Conservation (phyloP, 2,113 vertebrate genomes). For the Ailuropoda melanoleuca region DNA sequence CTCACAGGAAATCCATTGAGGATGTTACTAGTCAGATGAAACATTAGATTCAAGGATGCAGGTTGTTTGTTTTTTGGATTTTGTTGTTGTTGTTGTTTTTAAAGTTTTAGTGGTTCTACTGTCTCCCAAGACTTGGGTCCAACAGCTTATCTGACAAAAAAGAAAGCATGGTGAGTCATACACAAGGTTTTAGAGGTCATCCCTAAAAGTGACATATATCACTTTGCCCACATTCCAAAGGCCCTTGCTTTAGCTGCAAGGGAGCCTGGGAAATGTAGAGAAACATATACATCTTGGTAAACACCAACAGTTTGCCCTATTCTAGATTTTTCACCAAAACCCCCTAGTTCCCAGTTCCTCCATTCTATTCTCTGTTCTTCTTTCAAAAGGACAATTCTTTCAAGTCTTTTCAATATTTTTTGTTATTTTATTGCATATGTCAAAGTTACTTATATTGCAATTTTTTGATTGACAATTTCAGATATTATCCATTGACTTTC, state of each 20-base stretch:
- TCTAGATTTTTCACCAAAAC: background rate
- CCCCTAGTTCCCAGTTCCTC: background rate
- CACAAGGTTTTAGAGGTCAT: background rate
- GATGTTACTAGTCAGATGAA: background rate
- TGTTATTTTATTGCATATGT: background rate
- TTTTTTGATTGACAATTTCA: slow-evolving; percentile 26
- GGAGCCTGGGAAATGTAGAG: background rate
- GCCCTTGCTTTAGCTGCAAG: background rate
- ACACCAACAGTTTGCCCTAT: background rate
- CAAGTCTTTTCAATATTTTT: background rate
- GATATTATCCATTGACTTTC: background rate
- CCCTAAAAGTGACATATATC: background rate
- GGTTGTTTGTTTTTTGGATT: background rate
- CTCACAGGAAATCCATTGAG: background rate
- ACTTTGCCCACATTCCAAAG: background rate
- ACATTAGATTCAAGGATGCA: background rate
- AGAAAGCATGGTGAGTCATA: background rate
- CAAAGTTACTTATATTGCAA: background rate
- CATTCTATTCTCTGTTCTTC: background rate
- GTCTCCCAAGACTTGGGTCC: background rate
- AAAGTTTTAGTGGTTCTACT: background rate
- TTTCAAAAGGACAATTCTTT: slow-evolving; percentile 3
- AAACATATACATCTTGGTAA: background rate
- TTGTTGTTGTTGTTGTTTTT: background rate
- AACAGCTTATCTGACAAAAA: background rate